These are phyloP conservation scores for Sarcoramphus papa DNA, from an alignment of 2,797 vertebrate genomes.

Conservation along the genomic window DNA sequence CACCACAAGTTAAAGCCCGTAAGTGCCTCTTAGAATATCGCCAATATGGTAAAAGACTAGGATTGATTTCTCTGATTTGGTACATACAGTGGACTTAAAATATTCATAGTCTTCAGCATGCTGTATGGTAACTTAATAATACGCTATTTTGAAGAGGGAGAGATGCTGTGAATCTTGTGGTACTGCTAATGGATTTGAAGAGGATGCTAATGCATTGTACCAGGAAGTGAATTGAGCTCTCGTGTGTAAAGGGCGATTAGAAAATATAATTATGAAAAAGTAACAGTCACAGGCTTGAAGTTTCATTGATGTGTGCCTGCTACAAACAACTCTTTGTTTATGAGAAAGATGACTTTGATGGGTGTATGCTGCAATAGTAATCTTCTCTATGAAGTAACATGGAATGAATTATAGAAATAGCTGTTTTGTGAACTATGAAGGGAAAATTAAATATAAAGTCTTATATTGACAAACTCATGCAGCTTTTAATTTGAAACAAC, in stretches of 20 bases:
- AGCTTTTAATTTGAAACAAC: conserved; percentile 59
- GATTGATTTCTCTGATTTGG: conserved; percentile 51
- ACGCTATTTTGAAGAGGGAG: conserved; percentile 70
- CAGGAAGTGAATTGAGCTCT: conserved; percentile 74
- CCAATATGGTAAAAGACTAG: background rate
- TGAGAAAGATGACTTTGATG: conserved; percentile 66
- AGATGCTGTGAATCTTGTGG: conserved; percentile 71
- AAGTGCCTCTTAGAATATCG: conserved; percentile 27
- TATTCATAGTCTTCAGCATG: conserved; percentile 68
- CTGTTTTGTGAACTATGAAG: conserved; percentile 58
- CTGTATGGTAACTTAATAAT: conserved; percentile 72
- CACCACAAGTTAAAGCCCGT: background rate
- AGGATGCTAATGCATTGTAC: conserved; percentile 79
- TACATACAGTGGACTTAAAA: conserved; percentile 60
- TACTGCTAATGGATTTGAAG: conserved; percentile 83
- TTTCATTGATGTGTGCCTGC: conserved; percentile 71
- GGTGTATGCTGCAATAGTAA: conserved; percentile 49
- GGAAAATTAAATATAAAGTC: conserved; percentile 64
- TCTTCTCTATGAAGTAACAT: conserved; percentile 55
- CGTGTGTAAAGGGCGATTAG: conserved; percentile 76
- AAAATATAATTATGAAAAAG: conserved; percentile 78
- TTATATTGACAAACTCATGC: conserved; percentile 33
- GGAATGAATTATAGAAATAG: conserved; percentile 60
- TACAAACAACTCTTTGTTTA: conserved; percentile 70
- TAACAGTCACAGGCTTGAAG: conserved; percentile 65